Evolutionary conservation across 2,797 vertebrate species (phyloP).

Genomic region (Columba guinea): DNA sequence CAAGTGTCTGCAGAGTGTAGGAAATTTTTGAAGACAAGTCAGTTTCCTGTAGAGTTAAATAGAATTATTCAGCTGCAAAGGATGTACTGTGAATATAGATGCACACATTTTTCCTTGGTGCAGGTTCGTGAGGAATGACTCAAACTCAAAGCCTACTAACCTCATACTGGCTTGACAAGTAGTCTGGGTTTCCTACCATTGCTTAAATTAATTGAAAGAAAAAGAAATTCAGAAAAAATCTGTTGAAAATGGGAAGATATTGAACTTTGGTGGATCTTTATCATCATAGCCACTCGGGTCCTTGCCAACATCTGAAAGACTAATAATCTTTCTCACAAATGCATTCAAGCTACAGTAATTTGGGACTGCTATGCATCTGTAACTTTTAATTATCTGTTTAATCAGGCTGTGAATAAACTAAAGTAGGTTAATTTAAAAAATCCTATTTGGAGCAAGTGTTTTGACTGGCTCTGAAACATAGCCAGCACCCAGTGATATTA

Average conservation of each 20-base stretch:
- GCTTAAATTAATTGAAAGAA: slow-evolving; percentile 49
- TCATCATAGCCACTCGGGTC: neutral
- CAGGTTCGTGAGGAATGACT: neutral
- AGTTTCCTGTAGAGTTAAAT: slow-evolving; percentile 50
- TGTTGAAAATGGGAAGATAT: slow-evolving; percentile 35
- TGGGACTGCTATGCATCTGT: slow-evolving; percentile 56
- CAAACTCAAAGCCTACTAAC: neutral
- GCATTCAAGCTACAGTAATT: slow-evolving; percentile 57
- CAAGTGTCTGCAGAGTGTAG: slow-evolving; percentile 26
- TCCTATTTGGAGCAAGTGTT: slow-evolving; percentile 60
- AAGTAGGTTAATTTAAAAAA: slow-evolving; percentile 73
- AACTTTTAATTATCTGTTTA: slow-evolving; percentile 77
- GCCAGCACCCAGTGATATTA: slow-evolving; percentile 44
- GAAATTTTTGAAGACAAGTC: slow-evolving; percentile 44
- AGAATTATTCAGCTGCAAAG: slow-evolving; percentile 43
- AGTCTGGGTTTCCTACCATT: slow-evolving; percentile 7
- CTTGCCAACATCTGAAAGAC: slow-evolving; percentile 18
- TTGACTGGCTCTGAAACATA: slow-evolving; percentile 60
- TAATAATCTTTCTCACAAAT: slow-evolving; percentile 46
- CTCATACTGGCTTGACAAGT: slow-evolving; percentile 15
- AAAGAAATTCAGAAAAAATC: slow-evolving; percentile 2
- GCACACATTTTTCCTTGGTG: neutral
- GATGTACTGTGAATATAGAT: neutral
- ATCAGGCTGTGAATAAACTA: slow-evolving; percentile 71
- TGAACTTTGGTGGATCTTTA: neutral